Base-by-base conservation (phyloP, 1,140 invertebrate species). In the Neodiprion lecontei region DNA sequence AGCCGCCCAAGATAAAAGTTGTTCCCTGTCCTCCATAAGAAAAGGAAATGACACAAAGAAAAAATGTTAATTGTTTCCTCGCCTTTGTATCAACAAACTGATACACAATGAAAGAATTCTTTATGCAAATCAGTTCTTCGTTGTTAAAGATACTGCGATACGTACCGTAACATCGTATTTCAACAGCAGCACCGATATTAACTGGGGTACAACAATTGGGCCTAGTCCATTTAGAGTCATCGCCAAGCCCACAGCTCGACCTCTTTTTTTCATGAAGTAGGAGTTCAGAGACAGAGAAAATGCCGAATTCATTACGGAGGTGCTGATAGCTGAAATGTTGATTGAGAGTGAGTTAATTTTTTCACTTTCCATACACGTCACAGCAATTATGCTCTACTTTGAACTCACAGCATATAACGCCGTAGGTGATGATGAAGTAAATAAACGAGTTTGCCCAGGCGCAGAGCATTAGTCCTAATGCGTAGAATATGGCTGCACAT, bases 171-270 rank as follows among this genome's bases (percentile, higher is more conserved):
- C 91, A 9, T 89, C 89, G 79, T 91, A 92, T 61, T 88, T 83
- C 40, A 91, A 87, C 53, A 93, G 76, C 9, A 94, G 87, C 72
- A 89, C 87, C 47, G 90, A 85, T 47, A 94, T 91, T 48, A 95
- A 81, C 74, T 92, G 91, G 0, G 94, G 94, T 89, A 95, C 92
- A 7, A 94, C 77, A 78, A 94, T 93, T 78, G 94, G 93, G 8
- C 94, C 94, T 1, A 95, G 78, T 21, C 92, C 94, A 50, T 93
- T 94, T 12, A 94, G 89, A 1, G 93, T 93, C 85, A 94, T 91
- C 0, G 93, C 90, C 1, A 93, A 81, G 9, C 94, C 93, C 69
- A 94, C 91, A 1, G 94, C 94, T 47, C 91, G 86, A 65, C 91
- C 91, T 70, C 93, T 91, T 82, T 90, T 92, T 73, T 88, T 87